These are phyloP conservation scores for Paragorgia papillata DNA, from an alignment of 92 coral and sea anemone species.

Conservation along the genomic window DNA sequence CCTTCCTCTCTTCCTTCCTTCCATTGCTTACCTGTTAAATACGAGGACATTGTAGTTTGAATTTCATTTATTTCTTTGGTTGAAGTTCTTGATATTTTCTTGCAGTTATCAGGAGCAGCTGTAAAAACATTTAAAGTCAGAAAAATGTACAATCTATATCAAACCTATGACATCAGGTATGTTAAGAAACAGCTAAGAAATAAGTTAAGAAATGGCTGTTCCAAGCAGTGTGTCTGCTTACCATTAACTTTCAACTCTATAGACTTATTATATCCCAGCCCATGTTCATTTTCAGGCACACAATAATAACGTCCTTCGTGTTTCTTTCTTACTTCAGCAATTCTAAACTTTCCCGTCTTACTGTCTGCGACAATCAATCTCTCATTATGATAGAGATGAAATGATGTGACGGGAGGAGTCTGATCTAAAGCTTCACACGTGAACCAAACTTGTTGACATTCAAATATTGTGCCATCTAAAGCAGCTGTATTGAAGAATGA, in stretches of 20 bases:
- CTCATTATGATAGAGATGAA: slow-evolving; percentile 19
- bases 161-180: too few relatives aligned
- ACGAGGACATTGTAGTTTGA: background rate
- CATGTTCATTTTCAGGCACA: slow-evolving; percentile 26
- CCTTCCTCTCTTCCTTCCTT: too few relatives aligned
- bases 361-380: background rate
- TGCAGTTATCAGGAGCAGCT: slow-evolving; percentile 21
- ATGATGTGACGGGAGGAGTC: slow-evolving; percentile 7
- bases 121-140: background rate
- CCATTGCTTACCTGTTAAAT: slow-evolving; percentile 5
- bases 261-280: slow-evolving; percentile 13
- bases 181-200: background rate
- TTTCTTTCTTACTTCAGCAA: slow-evolving; percentile 22
- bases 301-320: slow-evolving; percentile 24
- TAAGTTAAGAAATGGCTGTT: background rate
- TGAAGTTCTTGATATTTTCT: background rate
- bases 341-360: slow-evolving; percentile 11
- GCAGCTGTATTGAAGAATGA: slow-evolving; percentile 31
- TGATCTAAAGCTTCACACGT: slow-evolving; percentile 20
- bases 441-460: slow-evolving; percentile 9
- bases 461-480: slow-evolving; percentile 23
- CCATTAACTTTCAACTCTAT: slow-evolving; percentile 14
- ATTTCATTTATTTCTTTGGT: background rate
- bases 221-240: background rate
- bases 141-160: too few relatives aligned